phyloP scores from a whole-genome alignment of 2,888 invertebrate genomes.

The Lithophane semibrunnea region DNA sequence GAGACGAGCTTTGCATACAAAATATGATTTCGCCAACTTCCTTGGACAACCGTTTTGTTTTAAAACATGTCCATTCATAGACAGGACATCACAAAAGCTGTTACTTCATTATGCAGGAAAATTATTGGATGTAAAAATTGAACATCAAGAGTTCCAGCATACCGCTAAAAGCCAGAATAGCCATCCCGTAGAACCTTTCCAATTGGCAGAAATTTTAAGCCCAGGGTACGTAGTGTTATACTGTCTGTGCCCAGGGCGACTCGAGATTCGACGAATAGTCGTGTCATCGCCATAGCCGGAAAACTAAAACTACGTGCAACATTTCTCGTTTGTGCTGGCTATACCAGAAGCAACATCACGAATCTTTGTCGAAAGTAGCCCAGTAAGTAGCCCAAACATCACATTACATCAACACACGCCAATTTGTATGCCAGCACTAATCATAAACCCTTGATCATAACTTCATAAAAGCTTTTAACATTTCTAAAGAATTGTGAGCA shows the following conservation, averaged over 20 bases:
- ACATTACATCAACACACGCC: conserved; percentile 29
- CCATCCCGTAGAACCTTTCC: conserved; percentile 39
- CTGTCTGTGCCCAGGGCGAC: neutral
- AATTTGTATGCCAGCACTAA: conserved; percentile 63
- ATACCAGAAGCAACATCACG: neutral
- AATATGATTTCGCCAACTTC: neutral
- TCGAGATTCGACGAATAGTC: conserved; percentile 12
- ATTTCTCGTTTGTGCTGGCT: neutral
- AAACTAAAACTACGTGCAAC: neutral
- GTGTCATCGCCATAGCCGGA: no score
- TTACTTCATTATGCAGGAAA: conserved; percentile 23
- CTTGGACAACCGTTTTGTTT: neutral
- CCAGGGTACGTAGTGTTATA: no score
- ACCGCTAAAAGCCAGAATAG: conserved; percentile 25
- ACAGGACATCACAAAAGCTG: conserved; percentile 29
- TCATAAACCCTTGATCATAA: conserved; percentile 43
- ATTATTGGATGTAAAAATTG: conserved; percentile 3
- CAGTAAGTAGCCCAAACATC: conserved; percentile 9
- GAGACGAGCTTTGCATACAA: conserved; percentile 3
- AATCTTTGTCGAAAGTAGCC: conserved; percentile 19
- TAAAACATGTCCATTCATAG: neutral
- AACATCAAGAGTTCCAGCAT: conserved; percentile 12
- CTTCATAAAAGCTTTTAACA: conserved; percentile 44
- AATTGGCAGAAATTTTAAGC: conserved; percentile 18
- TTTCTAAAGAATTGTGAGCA: conserved; percentile 59